Evolutionary conservation across 2,888 invertebrate genomes (phyloP).

Genomic region (Celastrina argiolus): DNA sequence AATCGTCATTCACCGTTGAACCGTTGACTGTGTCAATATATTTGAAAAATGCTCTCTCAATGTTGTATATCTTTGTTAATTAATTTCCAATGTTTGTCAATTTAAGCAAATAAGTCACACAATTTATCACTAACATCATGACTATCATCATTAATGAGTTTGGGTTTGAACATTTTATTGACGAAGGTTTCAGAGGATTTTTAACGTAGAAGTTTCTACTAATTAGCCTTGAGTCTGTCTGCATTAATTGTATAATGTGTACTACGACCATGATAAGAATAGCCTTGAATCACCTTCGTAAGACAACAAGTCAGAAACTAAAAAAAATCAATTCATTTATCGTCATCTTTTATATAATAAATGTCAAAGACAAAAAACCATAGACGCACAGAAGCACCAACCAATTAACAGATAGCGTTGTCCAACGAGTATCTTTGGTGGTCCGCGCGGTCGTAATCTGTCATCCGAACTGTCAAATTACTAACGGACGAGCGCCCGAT

Average conservation of each 20-base stretch:
- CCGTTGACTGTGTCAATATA: slow-evolving; percentile 14
- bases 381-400: slow-evolving; percentile 48
- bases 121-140: not conserved
- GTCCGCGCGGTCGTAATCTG: slow-evolving; percentile 71
- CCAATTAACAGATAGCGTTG: slow-evolving; percentile 62
- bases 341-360: not conserved
- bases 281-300: too few species aligned
- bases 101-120: slow-evolving; percentile 9
- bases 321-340: not conserved
- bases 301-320: too few species aligned
- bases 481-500: slow-evolving; percentile 75
- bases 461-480: slow-evolving; percentile 78
- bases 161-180: not conserved
- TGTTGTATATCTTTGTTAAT: slow-evolving; percentile 13
- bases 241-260: too few species aligned
- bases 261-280: too few species aligned
- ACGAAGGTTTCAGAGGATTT: too few species aligned
- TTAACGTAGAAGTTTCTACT: not conserved
- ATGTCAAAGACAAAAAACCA: slow-evolving; percentile 21
- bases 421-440: slow-evolving; percentile 68
- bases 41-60: not conserved
- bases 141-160: not conserved
- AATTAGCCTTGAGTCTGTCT: too few species aligned
- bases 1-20: slow-evolving; percentile 32
- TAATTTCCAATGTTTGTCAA: slow-evolving; percentile 20